A percentile compares a stretch with the other conserved stretches of the same genome.
These are phyloP conservation scores for Clarias pachynema DNA, from an alignment of 2,797 vertebrate species.

Conservation along the genomic window DNA sequence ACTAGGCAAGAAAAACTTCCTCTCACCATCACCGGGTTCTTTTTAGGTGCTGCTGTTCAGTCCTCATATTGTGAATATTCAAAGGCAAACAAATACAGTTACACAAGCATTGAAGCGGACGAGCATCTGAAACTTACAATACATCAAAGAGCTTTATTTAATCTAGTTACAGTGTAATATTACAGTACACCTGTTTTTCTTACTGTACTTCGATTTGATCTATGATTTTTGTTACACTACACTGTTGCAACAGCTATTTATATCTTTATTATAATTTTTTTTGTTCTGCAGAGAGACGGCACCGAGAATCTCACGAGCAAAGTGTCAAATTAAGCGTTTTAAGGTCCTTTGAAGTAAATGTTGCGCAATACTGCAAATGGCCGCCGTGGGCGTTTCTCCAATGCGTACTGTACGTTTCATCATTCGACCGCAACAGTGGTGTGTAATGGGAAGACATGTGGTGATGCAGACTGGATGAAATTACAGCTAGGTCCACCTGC, in stretches of 20 bases:
- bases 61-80: neutral
- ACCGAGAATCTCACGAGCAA: neutral
- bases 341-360: neutral
- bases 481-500: slow-evolving; percentile 49
- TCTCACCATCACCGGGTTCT: neutral
- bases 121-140: neutral
- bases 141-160: neutral
- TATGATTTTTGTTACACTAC: neutral
- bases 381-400: neutral
- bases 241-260: neutral
- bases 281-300: neutral
- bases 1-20: neutral
- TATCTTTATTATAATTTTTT: neutral
- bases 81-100: neutral
- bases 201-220: neutral
- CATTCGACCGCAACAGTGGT: neutral
- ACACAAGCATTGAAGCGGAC: no score
- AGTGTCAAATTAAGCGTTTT: neutral
- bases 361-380: neutral
- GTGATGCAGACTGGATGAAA: slow-evolving; percentile 36
- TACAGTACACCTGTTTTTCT: neutral
- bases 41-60: neutral
- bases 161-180: neutral
- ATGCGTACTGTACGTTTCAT: neutral
- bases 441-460: slow-evolving; percentile 42